These are phyloP conservation scores for Phoxinus phoxinus DNA, from an alignment of 2,113 vertebrate species.

Conservation along the genomic window DNA sequence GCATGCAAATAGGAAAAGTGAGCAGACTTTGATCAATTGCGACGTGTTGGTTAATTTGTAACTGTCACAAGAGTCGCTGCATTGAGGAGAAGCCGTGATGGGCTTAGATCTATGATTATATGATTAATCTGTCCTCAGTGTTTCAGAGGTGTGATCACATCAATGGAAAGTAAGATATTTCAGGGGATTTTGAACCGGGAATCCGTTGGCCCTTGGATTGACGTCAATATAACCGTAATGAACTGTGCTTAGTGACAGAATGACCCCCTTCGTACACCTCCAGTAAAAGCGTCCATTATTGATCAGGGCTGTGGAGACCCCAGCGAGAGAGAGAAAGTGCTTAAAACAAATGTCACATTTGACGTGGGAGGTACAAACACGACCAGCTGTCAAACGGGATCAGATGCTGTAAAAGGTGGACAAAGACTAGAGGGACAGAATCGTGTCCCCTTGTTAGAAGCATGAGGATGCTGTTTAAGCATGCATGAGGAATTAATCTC, in stretches of 20 bases:
- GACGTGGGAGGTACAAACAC: background rate
- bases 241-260: background rate
- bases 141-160: slow-evolving; percentile 38
- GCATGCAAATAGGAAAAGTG: background rate
- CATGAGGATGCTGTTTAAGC: slow-evolving; percentile 56
- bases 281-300: slow-evolving; percentile 16
- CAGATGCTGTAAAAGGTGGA: slow-evolving; percentile 29
- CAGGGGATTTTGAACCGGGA: background rate
- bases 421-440: slow-evolving; percentile 51
- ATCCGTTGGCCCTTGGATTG: background rate
- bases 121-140: slow-evolving; percentile 34
- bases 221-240: background rate
- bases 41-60: background rate
- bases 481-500: slow-evolving; percentile 61
- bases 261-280: background rate
- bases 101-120: slow-evolving; percentile 27
- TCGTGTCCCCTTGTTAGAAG: slow-evolving; percentile 51
- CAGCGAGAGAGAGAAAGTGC: background rate
- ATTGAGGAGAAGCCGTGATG: slow-evolving; percentile 11
- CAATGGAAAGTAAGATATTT: slow-evolving; percentile 26
- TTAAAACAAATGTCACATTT: slow-evolving; percentile 25
- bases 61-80: background rate
- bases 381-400: slow-evolving; percentile 28
- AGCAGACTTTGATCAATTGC: slow-evolving; percentile 4
- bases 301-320: background rate